Conservation (phyloP, 2,797 vertebrate genomes). For the Micromesistius poutassou region DNA sequence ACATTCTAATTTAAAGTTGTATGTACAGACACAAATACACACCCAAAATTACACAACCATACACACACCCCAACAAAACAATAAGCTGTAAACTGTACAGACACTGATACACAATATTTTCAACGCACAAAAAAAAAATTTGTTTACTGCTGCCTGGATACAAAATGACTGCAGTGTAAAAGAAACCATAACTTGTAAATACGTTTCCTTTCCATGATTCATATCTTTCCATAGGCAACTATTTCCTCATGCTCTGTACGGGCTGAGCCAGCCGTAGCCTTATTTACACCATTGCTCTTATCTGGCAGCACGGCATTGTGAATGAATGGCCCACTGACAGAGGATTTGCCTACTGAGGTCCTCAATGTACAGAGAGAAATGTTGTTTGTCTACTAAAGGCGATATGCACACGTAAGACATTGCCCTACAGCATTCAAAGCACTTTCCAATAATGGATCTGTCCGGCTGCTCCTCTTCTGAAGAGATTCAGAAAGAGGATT, state of each 20-base stretch:
- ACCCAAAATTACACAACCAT: conserved; percentile 8
- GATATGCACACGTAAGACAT: neutral
- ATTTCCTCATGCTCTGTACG: conserved; percentile 30
- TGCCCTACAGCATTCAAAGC: neutral
- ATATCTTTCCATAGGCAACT: conserved; percentile 10
- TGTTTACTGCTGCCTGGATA: conserved; percentile 54
- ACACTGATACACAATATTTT: conserved; percentile 45
- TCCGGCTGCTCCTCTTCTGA: neutral
- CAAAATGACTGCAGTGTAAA: conserved; percentile 38
- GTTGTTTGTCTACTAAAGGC: conserved; percentile 4
- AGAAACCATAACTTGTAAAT: neutral
- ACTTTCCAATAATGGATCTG: neutral
- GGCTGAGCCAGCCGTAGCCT: conserved; percentile 23
- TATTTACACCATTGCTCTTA: conserved; percentile 53
- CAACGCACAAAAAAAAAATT: conserved; percentile 30
- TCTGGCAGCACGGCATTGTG: conserved; percentile 35
- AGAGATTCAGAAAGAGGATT: neutral
- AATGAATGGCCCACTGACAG: conserved; percentile 39
- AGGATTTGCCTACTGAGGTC: conserved; percentile 44
- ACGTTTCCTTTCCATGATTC: conserved; percentile 15
- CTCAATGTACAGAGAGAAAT: conserved; percentile 24
- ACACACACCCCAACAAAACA: conserved; percentile 28
- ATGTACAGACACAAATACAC: conserved; percentile 1
- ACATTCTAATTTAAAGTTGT: neutral
- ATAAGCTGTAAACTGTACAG: conserved; percentile 26